Percentiles rank a stretch among this genome's conserved stretches.
Evolutionary conservation across 2,113 vertebrate species (phyloP).

Genomic region (Danionella cerebrum): DNA sequence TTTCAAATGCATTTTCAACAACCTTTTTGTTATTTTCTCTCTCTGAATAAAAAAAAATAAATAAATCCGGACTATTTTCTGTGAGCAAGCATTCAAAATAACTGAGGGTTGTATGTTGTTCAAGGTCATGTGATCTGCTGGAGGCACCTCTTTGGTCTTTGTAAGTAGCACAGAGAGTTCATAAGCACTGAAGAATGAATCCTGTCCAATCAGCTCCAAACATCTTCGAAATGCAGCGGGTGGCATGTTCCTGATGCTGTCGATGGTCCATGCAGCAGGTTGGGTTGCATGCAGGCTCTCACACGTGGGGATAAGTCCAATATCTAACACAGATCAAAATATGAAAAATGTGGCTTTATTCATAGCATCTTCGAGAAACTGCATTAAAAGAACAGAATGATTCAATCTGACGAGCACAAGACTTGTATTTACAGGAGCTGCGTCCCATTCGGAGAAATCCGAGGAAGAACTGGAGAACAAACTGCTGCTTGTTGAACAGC

Average conservation of each 20-base stretch:
- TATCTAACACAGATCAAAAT: conserved; percentile 20
- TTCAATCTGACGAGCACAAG: neutral
- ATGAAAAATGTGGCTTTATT: neutral
- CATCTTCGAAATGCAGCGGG: conserved; percentile 57
- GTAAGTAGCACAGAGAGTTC: conserved; percentile 52
- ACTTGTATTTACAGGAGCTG: conserved; percentile 48
- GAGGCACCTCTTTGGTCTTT: conserved; percentile 60
- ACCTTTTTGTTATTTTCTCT: no score
- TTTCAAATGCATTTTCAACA: no score
- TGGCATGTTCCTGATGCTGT: conserved; percentile 60
- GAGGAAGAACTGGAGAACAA: conserved; percentile 64
- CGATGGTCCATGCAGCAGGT: conserved; percentile 59
- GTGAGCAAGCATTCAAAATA: no score
- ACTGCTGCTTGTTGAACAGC: conserved; percentile 56
- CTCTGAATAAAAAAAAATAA: no score
- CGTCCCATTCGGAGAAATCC: conserved; percentile 53
- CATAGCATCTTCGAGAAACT: no score
- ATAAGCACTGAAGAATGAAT: conserved; percentile 52
- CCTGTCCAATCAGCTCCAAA: conserved; percentile 66
- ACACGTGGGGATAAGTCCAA: conserved; percentile 56
- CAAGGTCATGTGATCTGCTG: neutral
- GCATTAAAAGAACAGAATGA: neutral
- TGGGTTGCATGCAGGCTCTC: conserved; percentile 54
- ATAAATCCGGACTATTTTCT: no score
- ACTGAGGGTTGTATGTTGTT: neutral